These are phyloP conservation scores for Bombus waltoni DNA, from an alignment of 1,140 invertebrate species.

Conservation along the genomic window DNA sequence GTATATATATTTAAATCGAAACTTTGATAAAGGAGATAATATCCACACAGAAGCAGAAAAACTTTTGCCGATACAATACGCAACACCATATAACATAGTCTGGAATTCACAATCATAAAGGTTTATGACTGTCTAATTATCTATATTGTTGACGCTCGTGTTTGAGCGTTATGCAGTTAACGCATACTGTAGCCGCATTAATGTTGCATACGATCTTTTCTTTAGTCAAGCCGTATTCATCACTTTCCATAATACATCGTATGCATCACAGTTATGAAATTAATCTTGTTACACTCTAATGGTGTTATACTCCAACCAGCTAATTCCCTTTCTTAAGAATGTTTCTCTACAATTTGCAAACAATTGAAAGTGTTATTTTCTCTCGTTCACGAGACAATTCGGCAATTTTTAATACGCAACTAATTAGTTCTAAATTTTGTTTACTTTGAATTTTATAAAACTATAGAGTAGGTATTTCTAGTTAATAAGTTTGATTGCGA, in stretches of 20 bases:
- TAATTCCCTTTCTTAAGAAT: background rate
- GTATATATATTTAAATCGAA: background rate
- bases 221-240: constrained; percentile 2
- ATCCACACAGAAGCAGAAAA: background rate
- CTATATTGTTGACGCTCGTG: background rate
- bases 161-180: background rate
- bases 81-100: background rate
- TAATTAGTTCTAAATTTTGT: too few species aligned
- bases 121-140: background rate
- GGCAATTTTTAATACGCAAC: too few species aligned
- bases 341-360: background rate
- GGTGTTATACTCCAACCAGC: background rate
- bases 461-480: too few species aligned
- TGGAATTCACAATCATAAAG: background rate
- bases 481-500: too few species aligned
- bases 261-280: constrained; percentile 9
- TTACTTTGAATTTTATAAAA: too few species aligned
- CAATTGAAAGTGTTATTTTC: too few species aligned
- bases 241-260: background rate
- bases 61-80: background rate
- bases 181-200: background rate
- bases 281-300: constrained; percentile 11
- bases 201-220: constrained; percentile 2
- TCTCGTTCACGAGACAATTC: too few species aligned
- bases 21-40: too few species aligned